phyloP scores from a whole-genome alignment of 2,888 invertebrate species.

The Sminthurinus aureus region DNA sequence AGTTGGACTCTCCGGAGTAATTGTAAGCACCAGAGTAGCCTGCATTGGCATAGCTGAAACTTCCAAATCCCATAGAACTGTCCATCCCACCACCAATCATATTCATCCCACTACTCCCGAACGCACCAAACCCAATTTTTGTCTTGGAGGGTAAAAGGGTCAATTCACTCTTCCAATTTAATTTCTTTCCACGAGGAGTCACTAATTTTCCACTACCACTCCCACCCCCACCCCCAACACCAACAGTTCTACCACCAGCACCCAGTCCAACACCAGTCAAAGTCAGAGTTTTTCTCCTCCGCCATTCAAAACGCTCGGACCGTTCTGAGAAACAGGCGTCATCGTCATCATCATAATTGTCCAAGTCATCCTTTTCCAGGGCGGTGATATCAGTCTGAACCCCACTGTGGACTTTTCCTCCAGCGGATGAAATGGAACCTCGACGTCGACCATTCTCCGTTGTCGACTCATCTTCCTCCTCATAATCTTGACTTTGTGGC shows the following conservation, averaged over 20 bases:
- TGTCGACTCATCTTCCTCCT: slow-evolving; percentile 28
- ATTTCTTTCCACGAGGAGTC: slow-evolving; percentile 51
- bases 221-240: slow-evolving; percentile 5
- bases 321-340: slow-evolving; percentile 7
- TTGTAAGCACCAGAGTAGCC: slow-evolving; percentile 40
- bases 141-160: slow-evolving; percentile 58
- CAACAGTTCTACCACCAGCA: background rate
- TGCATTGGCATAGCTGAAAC: slow-evolving; percentile 45
- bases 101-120: slow-evolving; percentile 14
- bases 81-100: background rate
- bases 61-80: slow-evolving; percentile 29
- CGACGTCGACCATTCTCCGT: slow-evolving; percentile 10
- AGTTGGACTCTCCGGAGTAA: slow-evolving; percentile 29
- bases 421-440: background rate
- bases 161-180: slow-evolving; percentile 60
- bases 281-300: slow-evolving; percentile 30
- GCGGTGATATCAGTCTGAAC: slow-evolving; percentile 60
- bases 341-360: slow-evolving; percentile 25
- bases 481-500: slow-evolving; percentile 24
- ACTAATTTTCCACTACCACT: slow-evolving; percentile 56
- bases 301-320: slow-evolving; percentile 34
- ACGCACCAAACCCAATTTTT: slow-evolving; percentile 52
- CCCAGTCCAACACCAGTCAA: slow-evolving; percentile 25
- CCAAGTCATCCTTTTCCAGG: slow-evolving; percentile 44
- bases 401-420: slow-evolving; percentile 49